These are phyloP conservation scores for Machaerirhynchus nigripectus DNA, from an alignment of 2,113 vertebrate species.

Conservation along the genomic window DNA sequence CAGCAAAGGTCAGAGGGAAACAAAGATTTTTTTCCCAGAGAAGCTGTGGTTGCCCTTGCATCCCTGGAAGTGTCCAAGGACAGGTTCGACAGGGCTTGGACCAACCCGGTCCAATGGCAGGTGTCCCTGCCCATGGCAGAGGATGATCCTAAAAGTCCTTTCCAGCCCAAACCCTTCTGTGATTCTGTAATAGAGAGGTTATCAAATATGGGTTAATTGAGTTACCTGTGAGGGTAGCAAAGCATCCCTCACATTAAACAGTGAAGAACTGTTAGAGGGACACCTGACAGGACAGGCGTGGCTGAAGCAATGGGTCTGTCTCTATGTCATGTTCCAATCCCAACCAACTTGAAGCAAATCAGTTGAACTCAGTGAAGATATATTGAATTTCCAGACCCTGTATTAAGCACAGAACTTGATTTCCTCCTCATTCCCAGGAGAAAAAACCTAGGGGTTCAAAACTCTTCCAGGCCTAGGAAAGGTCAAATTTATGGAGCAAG, in stretches of 20 bases:
- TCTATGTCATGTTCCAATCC: background rate
- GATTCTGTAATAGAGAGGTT: background rate
- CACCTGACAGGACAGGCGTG: background rate
- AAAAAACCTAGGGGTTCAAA: background rate
- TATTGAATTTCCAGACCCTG: background rate
- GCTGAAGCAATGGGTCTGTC: background rate
- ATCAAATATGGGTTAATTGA: background rate
- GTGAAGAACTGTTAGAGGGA: background rate
- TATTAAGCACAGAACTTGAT: background rate
- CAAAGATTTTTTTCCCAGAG: background rate
- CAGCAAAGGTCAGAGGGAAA: background rate
- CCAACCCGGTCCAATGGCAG: accelerated
- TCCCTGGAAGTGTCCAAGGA: background rate
- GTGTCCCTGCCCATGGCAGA: background rate
- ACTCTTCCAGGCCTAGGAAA: background rate
- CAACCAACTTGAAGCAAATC: background rate
- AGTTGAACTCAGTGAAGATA: background rate
- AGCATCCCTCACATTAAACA: background rate
- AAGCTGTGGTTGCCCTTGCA: accelerated
- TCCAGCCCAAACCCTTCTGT: background rate
- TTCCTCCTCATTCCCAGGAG: background rate
- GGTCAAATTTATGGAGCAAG: background rate
- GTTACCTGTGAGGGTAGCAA: background rate
- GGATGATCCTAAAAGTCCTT: background rate
- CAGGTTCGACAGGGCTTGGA: accelerated